A percentile compares a stretch with the other conserved stretches of the same genome.
Conservation (phyloP, 2,113 vertebrate genomes). For the Emydura subglobosa region DNA sequence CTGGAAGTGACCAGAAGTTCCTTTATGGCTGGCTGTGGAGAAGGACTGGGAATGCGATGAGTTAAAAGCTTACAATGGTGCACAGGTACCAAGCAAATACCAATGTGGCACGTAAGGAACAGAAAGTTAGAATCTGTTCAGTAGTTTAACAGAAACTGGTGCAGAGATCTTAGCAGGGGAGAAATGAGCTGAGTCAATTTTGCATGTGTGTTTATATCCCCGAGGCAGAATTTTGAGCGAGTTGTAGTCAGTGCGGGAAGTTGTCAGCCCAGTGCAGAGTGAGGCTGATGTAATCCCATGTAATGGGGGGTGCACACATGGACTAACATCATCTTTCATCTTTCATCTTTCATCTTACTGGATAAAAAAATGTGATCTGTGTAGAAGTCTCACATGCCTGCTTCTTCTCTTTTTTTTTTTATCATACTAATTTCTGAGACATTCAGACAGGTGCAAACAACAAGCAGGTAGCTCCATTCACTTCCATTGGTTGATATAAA, state of each 20-base stretch:
- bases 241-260: background rate
- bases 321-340: background rate
- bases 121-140: background rate
- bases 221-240: slow-evolving; percentile 42
- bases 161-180: background rate
- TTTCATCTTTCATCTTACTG: background rate
- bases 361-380: background rate
- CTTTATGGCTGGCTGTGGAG: background rate
- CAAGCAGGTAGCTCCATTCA: background rate
- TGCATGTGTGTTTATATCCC: background rate
- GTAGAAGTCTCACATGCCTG: background rate
- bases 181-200: slow-evolving; percentile 38
- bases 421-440: background rate
- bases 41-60: background rate
- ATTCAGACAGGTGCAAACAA: background rate
- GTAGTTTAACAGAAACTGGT: background rate
- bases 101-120: background rate
- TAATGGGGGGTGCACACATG: background rate
- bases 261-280: background rate
- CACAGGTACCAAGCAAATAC: background rate
- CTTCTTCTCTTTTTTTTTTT: background rate
- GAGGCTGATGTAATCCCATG: background rate
- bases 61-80: background rate
- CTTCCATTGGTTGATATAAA: background rate
- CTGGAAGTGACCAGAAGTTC: background rate